Evolutionary conservation across 2,113 vertebrate species (phyloP).

Genomic region (Gadus chalcogrammus): DNA sequence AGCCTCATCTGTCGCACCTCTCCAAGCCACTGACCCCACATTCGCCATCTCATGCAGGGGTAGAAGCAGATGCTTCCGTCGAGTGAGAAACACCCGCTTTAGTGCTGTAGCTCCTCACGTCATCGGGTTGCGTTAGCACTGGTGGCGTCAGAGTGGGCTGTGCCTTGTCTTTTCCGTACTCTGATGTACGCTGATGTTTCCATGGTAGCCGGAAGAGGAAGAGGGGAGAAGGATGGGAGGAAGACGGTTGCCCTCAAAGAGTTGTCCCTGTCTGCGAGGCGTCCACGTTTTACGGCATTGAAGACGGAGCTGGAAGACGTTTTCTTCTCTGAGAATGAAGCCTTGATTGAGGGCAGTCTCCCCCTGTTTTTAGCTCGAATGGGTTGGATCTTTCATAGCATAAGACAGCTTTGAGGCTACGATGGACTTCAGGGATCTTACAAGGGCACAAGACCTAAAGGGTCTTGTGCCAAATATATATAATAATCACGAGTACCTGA

Average conservation of each 20-base stretch:
- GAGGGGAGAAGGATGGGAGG: conserved; percentile 80
- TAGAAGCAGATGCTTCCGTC: too few relatives aligned
- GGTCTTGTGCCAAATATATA: too few relatives aligned
- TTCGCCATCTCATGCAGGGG: not conserved
- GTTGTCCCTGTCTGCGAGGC: conserved; percentile 90
- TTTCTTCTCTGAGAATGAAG: conserved; percentile 78
- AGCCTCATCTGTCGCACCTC: conserved; percentile 20
- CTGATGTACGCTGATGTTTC: conserved; percentile 81
- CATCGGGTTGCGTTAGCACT: conserved; percentile 18
- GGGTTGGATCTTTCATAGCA: too few relatives aligned
- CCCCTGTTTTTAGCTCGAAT: too few relatives aligned
- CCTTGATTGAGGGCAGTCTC: conserved; percentile 38
- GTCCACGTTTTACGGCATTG: conserved; percentile 93
- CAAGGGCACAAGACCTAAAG: too few relatives aligned
- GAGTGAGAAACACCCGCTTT: not conserved
- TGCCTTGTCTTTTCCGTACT: conserved; percentile 76
- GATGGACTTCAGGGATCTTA: too few relatives aligned
- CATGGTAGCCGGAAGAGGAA: conserved; percentile 88
- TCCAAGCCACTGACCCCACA: conserved; percentile 15
- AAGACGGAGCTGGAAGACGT: conserved; percentile 86
- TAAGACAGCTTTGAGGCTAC: too few relatives aligned
- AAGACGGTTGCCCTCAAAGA: conserved; percentile 83
- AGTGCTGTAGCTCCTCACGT: conserved; percentile 1
- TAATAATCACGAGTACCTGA: too few relatives aligned
- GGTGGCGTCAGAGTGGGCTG: conserved; percentile 17